Base-by-base conservation (phyloP, 2,113 vertebrate species). In the Calypte anna region DNA sequence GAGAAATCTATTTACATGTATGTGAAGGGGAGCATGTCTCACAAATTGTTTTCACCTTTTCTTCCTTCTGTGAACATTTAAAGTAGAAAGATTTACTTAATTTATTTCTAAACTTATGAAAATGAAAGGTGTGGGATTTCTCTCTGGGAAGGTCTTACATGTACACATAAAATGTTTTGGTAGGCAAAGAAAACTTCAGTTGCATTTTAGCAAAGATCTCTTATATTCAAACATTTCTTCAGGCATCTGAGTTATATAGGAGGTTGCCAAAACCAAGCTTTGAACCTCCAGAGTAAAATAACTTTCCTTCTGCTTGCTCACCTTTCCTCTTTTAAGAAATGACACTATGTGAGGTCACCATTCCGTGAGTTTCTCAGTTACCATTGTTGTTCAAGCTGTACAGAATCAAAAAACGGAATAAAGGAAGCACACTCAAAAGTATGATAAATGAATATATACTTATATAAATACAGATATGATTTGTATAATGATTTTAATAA, bases 71-170 rank as follows among this genome's bases (percentile, higher is more conserved):
- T 38, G 70, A 82, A 28, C 12, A 69, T 82, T 64, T 72, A 7
- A 87, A 91, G 59, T 2, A n/a, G 46, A 24, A 91, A 76, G 40
- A 85, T 87, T 72, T 92, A 73, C 81, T 76, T 83, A 40, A 77
- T 88, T 77, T 48, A 3, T 62, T 92, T 78, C 76, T 21, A 21
- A 61, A 43, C 16, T 33, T 76, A 76, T 36, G 84, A 30, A 96
- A 89, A 94, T 85, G 27, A 82, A 82, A 94, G 66, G 51, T 89
- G 74, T 89, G 91, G 84, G 72, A 82, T 91, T 93, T 91, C 31
- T 70, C 48, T 93, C 78, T 69, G 78, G 66, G 81, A 92, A 91
- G 62, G 58, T 51, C 67, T 93, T 54, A 12, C 17, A 48, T 0
- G 3, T 69, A 59, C 63, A 43, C 57, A 48, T 67, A n/a, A 83